These are phyloP conservation scores for fruit fly (Drosophila melanogaster) DNA, from an alignment of 1,140 invertebrate species.

Conservation along the genomic window DNA sequence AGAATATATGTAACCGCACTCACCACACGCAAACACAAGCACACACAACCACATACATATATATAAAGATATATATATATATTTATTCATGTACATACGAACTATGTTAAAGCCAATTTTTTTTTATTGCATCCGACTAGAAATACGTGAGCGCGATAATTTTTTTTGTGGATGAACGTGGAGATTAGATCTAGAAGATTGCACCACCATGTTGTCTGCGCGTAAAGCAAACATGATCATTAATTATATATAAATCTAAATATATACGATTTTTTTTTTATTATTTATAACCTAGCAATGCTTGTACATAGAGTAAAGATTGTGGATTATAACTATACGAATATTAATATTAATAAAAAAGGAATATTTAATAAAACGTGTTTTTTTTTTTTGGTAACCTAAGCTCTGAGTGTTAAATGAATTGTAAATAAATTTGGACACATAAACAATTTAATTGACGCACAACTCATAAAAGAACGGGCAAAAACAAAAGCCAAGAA, in stretches of 20 bases:
- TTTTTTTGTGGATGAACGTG: slow-evolving; percentile 53
- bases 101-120: slow-evolving; percentile 54
- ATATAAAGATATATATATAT: slow-evolving; percentile 50
- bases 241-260: slow-evolving; percentile 39
- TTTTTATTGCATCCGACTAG: slow-evolving; percentile 53
- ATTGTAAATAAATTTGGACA: slow-evolving; percentile 69
- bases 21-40: slow-evolving; percentile 7
- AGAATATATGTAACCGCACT: slow-evolving; percentile 39
- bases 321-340: slow-evolving; percentile 54
- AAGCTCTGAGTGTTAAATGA: slow-evolving; percentile 74
- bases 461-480: slow-evolving; percentile 27
- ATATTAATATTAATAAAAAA: slow-evolving; percentile 53
- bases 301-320: slow-evolving; percentile 73
- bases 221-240: slow-evolving; percentile 40
- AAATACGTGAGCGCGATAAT: slow-evolving; percentile 21
- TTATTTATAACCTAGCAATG: slow-evolving; percentile 72
- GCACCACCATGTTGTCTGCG: slow-evolving; percentile 34
- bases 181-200: slow-evolving; percentile 52
- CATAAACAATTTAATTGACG: slow-evolving; percentile 66
- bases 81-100: slow-evolving; percentile 69
- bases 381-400: slow-evolving; percentile 62
- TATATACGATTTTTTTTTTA: slow-evolving; percentile 46
- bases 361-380: slow-evolving; percentile 44
- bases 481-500: neutral
- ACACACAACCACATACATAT: slow-evolving; percentile 33